Evolutionary conservation across 1,140 invertebrate genomes (phyloP), one percentile per base, ranked within the genome.

Genomic region (Drosophila hydei): DNA sequence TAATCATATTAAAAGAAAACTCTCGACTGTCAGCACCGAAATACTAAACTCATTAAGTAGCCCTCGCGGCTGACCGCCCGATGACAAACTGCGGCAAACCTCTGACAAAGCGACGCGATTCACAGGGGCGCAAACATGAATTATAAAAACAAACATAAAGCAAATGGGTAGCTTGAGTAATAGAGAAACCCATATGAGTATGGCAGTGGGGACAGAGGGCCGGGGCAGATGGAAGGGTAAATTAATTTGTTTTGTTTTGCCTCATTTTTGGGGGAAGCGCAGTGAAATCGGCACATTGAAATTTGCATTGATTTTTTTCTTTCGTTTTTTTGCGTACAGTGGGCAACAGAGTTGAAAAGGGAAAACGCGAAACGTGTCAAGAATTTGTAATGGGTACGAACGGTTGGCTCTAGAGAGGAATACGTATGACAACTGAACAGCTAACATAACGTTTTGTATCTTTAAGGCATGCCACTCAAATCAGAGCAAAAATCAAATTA

Each of bases 71-170:
- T 8, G 7, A 19, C 42, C 42, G 42, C 61, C 48, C 36, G 55
- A 61, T 69, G 58, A 62, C 59, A 54, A 40, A 16, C 30, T 56
- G 33, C 52, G 30, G 23, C 50, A 47, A 64, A 47, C 27, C 42
- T 64, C 40, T 42, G 43, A 70, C 51, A 50, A 47, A 27, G 30
- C 50, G 42, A 69, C 18, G 23, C 42, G 19, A 12, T n/a, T 40
- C 9, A 4, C 7, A 25, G 33, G 21, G 52, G 27, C 23, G 51
- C 16, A 30, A 48, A 40, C 50, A 60, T 68, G 54, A 72, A 73
- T 73, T 69, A 61, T 68, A 69, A 73, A 73, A 73, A 73, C 70
- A 73, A 73, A 73, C 68, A 73, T 11, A 69, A 60, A 12, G 30
- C 56, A 45, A 58, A 52, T 58, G 40, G 30, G 25, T 25, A 30